Evolutionary conservation across 2,888 invertebrate species (phyloP).

Genomic region (Frankliniella fusca): DNA sequence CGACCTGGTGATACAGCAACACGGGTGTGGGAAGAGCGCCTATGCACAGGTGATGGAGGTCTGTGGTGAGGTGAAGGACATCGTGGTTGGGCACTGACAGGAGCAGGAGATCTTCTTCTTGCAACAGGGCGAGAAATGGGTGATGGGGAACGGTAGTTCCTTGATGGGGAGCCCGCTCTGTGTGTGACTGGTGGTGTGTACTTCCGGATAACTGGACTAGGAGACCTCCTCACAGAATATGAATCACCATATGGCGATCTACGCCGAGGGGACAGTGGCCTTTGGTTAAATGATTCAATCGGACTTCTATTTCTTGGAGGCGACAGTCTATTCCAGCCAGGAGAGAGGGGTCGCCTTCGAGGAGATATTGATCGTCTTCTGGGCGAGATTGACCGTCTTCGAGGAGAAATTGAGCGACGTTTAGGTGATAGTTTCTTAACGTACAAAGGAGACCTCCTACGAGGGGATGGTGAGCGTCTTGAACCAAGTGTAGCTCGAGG

Average conservation of each 20-base stretch:
- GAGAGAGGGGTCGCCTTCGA: neutral
- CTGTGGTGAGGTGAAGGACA: neutral
- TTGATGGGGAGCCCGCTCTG: neutral
- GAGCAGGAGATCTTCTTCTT: neutral
- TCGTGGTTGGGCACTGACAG: neutral
- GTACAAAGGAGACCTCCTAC: neutral
- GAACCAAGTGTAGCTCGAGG: neutral
- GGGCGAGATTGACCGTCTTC: neutral
- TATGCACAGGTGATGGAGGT: neutral
- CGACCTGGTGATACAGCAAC: neutral
- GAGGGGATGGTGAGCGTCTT: neutral
- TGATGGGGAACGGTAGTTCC: neutral
- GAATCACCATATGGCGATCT: neutral
- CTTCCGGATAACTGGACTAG: neutral
- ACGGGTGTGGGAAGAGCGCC: neutral
- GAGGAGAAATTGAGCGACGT: neutral
- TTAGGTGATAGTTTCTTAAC: conserved; percentile 7
- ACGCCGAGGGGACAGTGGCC: neutral
- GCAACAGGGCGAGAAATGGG: neutral
- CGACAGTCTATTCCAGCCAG: neutral
- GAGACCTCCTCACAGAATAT: neutral
- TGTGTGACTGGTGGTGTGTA: neutral
- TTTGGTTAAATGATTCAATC: neutral
- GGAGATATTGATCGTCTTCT: neutral
- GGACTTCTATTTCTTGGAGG: neutral